These are phyloP conservation scores for Vulpes ferrilata DNA, from an alignment of 2,113 vertebrate genomes.

Conservation along the genomic window DNA sequence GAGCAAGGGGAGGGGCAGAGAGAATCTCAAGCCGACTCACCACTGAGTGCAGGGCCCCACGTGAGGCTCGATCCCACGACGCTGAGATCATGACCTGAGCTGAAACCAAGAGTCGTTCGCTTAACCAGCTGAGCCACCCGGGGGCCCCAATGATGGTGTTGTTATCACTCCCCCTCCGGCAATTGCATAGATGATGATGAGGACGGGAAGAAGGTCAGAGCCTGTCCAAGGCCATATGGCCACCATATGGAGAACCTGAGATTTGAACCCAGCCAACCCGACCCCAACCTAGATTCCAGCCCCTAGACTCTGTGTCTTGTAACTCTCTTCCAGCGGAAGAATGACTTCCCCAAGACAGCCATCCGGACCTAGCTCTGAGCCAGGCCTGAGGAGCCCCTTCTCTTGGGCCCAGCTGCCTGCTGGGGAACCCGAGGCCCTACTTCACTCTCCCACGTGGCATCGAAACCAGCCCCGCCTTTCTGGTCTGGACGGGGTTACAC, in stretches of 20 bases:
- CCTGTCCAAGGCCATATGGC: background rate
- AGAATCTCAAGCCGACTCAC: background rate
- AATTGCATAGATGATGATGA: background rate
- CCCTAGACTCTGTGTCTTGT: background rate
- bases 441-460: fast-evolving
- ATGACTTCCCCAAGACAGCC: background rate
- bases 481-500: too few relatives aligned
- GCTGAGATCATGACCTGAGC: background rate
- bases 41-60: background rate
- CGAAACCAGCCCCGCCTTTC: background rate
- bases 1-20: background rate
- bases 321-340: background rate
- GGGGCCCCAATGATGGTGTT: background rate
- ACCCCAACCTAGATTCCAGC: background rate
- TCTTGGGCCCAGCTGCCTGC: background rate
- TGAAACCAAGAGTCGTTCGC: background rate
- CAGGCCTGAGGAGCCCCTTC: background rate
- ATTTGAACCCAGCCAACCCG: background rate
- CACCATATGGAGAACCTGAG: background rate
- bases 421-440: too few relatives aligned
- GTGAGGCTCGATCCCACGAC: background rate
- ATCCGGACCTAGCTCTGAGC: fast-evolving
- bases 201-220: background rate
- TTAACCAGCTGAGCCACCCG: background rate
- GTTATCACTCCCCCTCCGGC: fast-evolving